phyloP scores from a whole-genome alignment of 2,888 invertebrate genomes.

The Xestobium rufovillosum region DNA sequence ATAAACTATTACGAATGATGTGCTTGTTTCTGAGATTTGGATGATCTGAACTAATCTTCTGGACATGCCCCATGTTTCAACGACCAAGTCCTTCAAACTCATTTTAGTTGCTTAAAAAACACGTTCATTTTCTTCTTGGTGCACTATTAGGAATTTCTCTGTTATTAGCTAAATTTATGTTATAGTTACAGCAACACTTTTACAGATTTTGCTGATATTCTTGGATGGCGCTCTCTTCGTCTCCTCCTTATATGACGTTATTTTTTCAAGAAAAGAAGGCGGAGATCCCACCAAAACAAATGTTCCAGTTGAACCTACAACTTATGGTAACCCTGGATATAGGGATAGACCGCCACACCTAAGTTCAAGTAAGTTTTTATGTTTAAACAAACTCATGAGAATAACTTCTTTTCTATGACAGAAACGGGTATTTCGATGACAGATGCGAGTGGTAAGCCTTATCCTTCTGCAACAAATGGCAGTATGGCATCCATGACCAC shows the following conservation, averaged over 20 bases:
- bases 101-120: no score
- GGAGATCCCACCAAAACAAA: conserved; percentile 71
- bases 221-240: conserved; percentile 69
- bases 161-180: no score
- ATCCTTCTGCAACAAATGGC: conserved; percentile 50
- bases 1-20: no score
- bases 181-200: conserved; percentile 24
- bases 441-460: conserved; percentile 79
- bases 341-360: no score
- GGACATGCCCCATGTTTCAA: no score
- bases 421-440: conserved; percentile 63
- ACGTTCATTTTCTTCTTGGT: no score
- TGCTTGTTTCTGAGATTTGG: no score
- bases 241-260: conserved; percentile 71
- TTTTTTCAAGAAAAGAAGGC: conserved; percentile 66
- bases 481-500: conserved; percentile 69
- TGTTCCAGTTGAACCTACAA: conserved; percentile 55
- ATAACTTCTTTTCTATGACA: background rate
- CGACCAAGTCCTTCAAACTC: no score
- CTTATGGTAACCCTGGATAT: conserved; percentile 81
- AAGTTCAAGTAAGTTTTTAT: no score
- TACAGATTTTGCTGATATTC: conserved; percentile 71
- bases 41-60: no score
- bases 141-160: no score
- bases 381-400: background rate